Evolutionary conservation across 1,140 invertebrate genomes (phyloP).

Genomic region (Monomorium pharaonis): DNA sequence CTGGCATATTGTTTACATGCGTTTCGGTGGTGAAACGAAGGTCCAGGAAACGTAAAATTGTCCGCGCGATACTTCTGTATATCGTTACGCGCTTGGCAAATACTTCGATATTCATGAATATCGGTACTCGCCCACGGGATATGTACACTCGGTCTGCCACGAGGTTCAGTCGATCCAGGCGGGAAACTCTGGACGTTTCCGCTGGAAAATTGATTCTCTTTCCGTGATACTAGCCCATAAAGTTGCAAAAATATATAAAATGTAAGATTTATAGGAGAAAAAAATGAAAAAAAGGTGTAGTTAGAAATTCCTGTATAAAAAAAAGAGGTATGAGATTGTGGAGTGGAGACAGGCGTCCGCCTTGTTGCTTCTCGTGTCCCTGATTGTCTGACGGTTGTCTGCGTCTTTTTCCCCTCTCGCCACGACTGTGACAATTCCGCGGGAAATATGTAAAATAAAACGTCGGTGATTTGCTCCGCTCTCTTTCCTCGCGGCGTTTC

Average conservation of each 20-base stretch:
- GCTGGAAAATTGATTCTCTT: neutral
- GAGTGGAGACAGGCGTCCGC: too few species aligned
- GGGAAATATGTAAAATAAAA: constrained; percentile 83
- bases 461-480: constrained; percentile 80
- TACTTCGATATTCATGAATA: constrained; percentile 84
- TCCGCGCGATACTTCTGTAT: constrained; percentile 55
- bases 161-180: constrained; percentile 1
- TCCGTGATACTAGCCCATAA: too few species aligned
- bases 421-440: constrained; percentile 68
- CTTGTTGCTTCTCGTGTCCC: neutral
- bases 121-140: constrained; percentile 75
- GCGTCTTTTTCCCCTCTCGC: constrained; percentile 15
- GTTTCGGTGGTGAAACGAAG: neutral
- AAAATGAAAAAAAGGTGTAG: neutral
- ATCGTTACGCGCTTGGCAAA: constrained; percentile 79
- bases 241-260: neutral
- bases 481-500: constrained; percentile 47
- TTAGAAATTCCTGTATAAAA: neutral
- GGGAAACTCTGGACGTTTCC: neutral
- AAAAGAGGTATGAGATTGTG: constrained; percentile 55
- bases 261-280: neutral
- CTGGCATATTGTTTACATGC: neutral
- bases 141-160: constrained; percentile 67
- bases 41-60: constrained; percentile 45
- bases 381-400: constrained; percentile 26